These are phyloP conservation scores for Drosophila baimaii DNA, from an alignment of 1,140 invertebrate genomes.

Conservation along the genomic window DNA sequence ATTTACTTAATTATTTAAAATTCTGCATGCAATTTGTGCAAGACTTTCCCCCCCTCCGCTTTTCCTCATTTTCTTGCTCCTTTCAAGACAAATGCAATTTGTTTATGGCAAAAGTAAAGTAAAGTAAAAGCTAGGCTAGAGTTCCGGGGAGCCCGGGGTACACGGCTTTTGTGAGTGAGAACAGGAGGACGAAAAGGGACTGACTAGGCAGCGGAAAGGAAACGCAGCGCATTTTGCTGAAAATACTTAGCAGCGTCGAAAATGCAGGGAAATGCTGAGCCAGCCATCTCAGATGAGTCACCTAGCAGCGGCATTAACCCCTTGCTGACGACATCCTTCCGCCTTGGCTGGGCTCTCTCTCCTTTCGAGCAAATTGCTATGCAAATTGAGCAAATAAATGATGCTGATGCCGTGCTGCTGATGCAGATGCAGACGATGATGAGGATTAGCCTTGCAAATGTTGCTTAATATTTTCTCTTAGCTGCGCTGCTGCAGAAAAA, in stretches of 20 bases:
- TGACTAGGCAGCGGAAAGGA: slow-evolving; percentile 8
- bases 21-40: slow-evolving; percentile 54
- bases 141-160: slow-evolving; percentile 12
- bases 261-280: slow-evolving; percentile 22
- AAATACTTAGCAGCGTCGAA: slow-evolving; percentile 39
- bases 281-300: slow-evolving; percentile 40
- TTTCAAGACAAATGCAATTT: slow-evolving; percentile 47
- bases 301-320: slow-evolving; percentile 34
- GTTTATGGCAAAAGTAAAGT: slow-evolving; percentile 38
- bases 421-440: slow-evolving; percentile 39
- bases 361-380: slow-evolving; percentile 40
- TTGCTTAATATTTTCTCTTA: slow-evolving; percentile 27
- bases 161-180: slow-evolving; percentile 23
- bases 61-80: neutral
- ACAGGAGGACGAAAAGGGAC: slow-evolving; percentile 1
- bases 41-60: neutral
- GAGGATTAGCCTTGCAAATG: slow-evolving; percentile 49
- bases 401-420: slow-evolving; percentile 35
- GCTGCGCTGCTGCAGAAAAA: slow-evolving; percentile 37
- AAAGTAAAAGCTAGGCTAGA: slow-evolving; percentile 11
- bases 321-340: slow-evolving; percentile 33
- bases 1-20: slow-evolving; percentile 73
- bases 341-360: neutral
- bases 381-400: slow-evolving; percentile 51
- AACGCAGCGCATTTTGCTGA: slow-evolving; percentile 23